A percentile compares a stretch with the other conserved stretches of the same genome.
Evolutionary conservation across 2,888 invertebrate genomes (phyloP).

Genomic region (Tetragonula carbonaria): DNA sequence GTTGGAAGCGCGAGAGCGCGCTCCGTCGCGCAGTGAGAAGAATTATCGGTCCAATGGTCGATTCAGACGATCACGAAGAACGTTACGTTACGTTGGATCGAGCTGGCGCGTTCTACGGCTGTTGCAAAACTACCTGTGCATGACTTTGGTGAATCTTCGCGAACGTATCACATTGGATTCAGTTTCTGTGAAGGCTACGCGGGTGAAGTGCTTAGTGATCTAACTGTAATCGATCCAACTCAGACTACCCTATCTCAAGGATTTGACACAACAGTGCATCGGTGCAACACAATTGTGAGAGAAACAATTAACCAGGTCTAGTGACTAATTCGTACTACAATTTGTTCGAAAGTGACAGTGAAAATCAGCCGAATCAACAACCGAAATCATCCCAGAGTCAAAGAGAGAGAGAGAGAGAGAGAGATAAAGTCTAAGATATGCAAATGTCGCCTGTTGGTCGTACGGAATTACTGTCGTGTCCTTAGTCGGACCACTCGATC

Average conservation of each 20-base stretch:
- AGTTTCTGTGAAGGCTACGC: constrained; percentile 48
- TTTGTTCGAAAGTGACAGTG: constrained; percentile 2
- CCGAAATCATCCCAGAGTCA: neutral
- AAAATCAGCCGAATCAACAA: neutral
- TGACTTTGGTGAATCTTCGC: constrained; percentile 9
- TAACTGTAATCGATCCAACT: constrained; percentile 17
- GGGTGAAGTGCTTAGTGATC: constrained; percentile 72
- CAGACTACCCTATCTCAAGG: constrained; percentile 20
- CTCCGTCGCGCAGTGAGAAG: constrained; percentile 40
- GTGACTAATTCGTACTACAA: neutral
- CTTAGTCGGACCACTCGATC: neutral
- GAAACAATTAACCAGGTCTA: constrained; percentile 1
- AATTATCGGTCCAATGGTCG: constrained; percentile 59
- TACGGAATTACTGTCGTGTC: neutral
- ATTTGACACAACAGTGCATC: constrained; percentile 11
- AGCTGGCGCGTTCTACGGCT: constrained; percentile 65
- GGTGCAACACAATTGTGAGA: constrained; percentile 8
- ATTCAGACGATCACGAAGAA: constrained; percentile 34
- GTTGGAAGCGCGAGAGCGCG: neutral
- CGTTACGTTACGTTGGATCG: constrained; percentile 38
- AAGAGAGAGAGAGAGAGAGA: no score
- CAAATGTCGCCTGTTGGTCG: constrained; percentile 23
- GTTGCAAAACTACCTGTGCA: neutral
- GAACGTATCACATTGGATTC: neutral
- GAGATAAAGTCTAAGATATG: neutral